Conservation (phyloP, 2,797 vertebrate genomes). For the Gymnothorax javanicus region DNA sequence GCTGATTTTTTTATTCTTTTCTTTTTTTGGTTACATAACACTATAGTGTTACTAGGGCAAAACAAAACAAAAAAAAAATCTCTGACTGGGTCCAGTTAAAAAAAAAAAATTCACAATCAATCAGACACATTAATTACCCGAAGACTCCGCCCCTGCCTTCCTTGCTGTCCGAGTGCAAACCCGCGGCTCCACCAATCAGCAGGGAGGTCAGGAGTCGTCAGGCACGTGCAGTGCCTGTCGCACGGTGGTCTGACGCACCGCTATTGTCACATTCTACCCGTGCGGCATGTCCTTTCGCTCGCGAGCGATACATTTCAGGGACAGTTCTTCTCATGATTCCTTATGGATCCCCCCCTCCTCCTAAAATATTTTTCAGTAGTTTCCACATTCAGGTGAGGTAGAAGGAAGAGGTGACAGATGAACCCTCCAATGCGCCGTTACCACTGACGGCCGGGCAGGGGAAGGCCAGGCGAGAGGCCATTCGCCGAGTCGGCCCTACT, state of each 20-base stretch:
- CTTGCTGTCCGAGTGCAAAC: constrained; percentile 64
- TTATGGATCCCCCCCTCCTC: constrained; percentile 8
- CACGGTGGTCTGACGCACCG: constrained; percentile 51
- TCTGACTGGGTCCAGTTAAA: constrained; percentile 36
- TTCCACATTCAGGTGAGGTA: constrained; percentile 68
- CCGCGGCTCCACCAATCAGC: constrained; percentile 61
- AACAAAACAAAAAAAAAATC: neutral
- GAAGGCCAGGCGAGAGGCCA: constrained; percentile 48
- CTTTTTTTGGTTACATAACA: constrained; percentile 49
- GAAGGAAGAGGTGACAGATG: constrained; percentile 44
- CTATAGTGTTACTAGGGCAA: constrained; percentile 51
- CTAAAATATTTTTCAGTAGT: constrained; percentile 65
- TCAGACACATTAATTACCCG: constrained; percentile 36
- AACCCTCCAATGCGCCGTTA: constrained; percentile 57
- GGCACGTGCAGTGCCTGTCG: constrained; percentile 56
- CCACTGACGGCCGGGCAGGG: constrained; percentile 58
- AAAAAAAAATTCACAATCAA: neutral
- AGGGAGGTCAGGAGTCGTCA: constrained; percentile 50
- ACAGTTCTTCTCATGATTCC: constrained; percentile 48
- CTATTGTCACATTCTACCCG: constrained; percentile 27
- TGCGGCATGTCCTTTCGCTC: constrained; percentile 7
- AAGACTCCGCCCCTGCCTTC: constrained; percentile 59
- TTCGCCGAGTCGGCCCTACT: constrained; percentile 46
- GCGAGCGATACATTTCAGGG: constrained; percentile 2
- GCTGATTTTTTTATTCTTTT: constrained; percentile 54